Base-by-base conservation (phyloP, 2,113 vertebrate genomes). In the Numida meleagris region DNA sequence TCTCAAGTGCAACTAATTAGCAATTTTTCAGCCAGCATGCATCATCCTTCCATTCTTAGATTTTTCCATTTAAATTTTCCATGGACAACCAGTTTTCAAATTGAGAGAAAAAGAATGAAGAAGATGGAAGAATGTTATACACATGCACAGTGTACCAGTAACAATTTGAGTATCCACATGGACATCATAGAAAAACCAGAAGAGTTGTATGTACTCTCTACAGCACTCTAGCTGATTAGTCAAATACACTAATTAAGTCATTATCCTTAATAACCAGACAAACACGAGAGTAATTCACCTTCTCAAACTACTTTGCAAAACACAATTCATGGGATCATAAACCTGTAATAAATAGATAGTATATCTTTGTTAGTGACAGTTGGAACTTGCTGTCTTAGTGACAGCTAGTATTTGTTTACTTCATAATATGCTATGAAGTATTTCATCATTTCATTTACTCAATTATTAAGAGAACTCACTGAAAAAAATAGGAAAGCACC, bases 161-260 rank as follows among this genome's bases (percentile, higher is more conserved):
- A 31, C 33, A 62, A 36, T 66, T 23, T 45, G 36, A 77, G 55
- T 38, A 82, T 34, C 76, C 72, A 34, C 29, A 70, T 4, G 23
- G 24, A 76, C 27, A 19, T 38, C 61, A 61, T 0, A 14, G 46
- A 57, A 51, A 73, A 82, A 68, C 57, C 46, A 86, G 68, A 88
- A 59, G 72, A 89, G 82, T 53, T 94, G 88, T 12, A 93, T 15
- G 18, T 36, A 67, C 14, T 65, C 65, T 59, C 81, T 29, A 53
- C 62, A 94, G 58, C 57, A 90, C 33, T 93, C 50, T 79, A 92
- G 73, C 67, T 77, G 63, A 90, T 55, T 75, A 88, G 61, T 29
- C 88, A 89, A 82, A 89, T 38, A 58, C 43, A 74, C 7, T 55
- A 43, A 90, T 82, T 94, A 89, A 94, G 80, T 20, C 46, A 67